phyloP scores from a whole-genome alignment of 2,888 invertebrate genomes.

The Pammene aurita region DNA sequence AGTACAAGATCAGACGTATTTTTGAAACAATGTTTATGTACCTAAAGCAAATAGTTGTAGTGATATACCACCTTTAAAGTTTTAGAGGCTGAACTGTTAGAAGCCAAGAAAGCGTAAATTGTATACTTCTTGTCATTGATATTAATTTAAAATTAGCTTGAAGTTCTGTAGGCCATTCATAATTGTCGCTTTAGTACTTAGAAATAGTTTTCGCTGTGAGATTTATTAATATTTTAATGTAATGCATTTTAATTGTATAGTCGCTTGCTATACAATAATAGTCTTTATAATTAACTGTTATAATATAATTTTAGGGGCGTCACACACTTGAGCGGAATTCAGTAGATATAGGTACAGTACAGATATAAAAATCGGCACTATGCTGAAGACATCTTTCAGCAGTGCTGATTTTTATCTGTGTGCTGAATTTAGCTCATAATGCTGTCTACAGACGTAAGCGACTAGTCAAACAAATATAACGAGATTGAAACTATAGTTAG shows the following conservation, averaged over 20 bases:
- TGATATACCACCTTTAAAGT: neutral
- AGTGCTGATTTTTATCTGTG: too few species aligned
- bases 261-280: constrained; percentile 7
- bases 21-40: neutral
- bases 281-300: neutral
- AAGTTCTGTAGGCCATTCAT: too few species aligned
- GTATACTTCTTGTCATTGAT: neutral
- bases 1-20: neutral
- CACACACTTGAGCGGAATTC: neutral
- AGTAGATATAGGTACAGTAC: too few species aligned
- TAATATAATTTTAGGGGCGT: constrained; percentile 11
- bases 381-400: too few species aligned
- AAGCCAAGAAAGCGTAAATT: neutral
- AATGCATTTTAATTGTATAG: constrained; percentile 8
- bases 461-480: too few species aligned
- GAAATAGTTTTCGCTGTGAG: constrained; percentile 19
- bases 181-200: constrained; percentile 15
- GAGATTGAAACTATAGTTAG: too few species aligned
- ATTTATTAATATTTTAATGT: constrained; percentile 6
- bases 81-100: neutral
- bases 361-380: too few species aligned
- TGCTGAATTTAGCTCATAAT: too few species aligned
- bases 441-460: too few species aligned
- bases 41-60: neutral
- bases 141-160: neutral